Evolutionary conservation across 2,888 invertebrate species (phyloP), one percentile per base, ranked within the genome.

Genomic region (Clostera curtula): DNA sequence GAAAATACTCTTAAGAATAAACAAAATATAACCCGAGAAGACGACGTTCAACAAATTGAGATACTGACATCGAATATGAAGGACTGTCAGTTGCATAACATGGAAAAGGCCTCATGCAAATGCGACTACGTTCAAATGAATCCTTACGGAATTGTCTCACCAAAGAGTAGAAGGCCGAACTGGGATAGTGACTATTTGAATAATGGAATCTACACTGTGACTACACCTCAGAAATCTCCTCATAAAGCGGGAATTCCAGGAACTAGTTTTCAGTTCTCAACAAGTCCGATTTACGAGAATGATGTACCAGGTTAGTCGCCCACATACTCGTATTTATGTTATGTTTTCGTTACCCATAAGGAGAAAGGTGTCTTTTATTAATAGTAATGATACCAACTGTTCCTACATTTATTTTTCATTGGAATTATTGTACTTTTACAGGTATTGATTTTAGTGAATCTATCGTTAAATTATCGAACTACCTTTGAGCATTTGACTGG

Each of bases 51-150:
- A 31, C 75, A 85, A 53, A 79, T 82, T 34, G 74, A 84, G 53
- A 79, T 77, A 25, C 44, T 85, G 10, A 77, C 85, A 23, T 49
- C 73, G 9, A 69, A 83, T 48, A 71, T 80, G 85, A 72, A 75
- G 54, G 68, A 85, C 56, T 68, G 86, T 53, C 66, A 85, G 49
- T 30, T 82, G 5, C 82, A 82, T 27, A 77, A 73, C 19, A 67
- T 74, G 72, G 82, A 82, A 23, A 69, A 70, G 31, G 47, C 73
- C 1, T 70, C 75, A 1, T 80, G 80, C 26, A 79, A 82, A 64
- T 82, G 82, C 40, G 83, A 82, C 30, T 83, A 83, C 26, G 76
- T 80, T 0, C 80, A 72, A 32, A 82, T 82, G 82, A 69, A 74
- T 1, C 76, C 80, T 1, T 82, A 82, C 26, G 77, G 76, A 1